Evolutionary conservation across 1,140 invertebrate species (phyloP).

Genomic region (Drosophila novamexicana): DNA sequence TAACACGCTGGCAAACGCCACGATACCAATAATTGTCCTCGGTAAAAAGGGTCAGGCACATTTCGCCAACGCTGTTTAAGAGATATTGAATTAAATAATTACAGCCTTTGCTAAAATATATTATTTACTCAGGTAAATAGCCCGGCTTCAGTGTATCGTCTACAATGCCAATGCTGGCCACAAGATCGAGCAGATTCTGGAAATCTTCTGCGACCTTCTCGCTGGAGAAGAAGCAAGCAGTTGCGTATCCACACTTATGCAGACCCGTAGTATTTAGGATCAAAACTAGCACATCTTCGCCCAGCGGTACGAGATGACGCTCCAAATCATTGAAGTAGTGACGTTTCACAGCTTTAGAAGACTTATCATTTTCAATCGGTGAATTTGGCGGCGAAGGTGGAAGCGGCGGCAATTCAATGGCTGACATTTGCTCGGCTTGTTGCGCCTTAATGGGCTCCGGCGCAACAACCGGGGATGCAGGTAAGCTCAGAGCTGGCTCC

Average conservation of each 20-base stretch:
- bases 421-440: background rate
- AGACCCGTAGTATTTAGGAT: slow-evolving; percentile 11
- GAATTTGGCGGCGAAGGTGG: slow-evolving; percentile 52
- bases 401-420: slow-evolving; percentile 1
- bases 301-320: slow-evolving; percentile 26
- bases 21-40: slow-evolving; percentile 63
- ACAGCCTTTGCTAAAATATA: background rate
- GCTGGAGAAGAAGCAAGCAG: slow-evolving; percentile 32
- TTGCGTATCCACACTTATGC: slow-evolving; percentile 35
- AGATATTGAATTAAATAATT: background rate
- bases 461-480: background rate
- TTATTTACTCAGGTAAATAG: slow-evolving; percentile 51
- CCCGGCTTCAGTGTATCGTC: background rate
- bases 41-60: slow-evolving; percentile 41
- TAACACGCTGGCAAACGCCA: slow-evolving; percentile 39
- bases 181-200: slow-evolving; percentile 14
- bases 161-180: slow-evolving; percentile 2
- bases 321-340: slow-evolving; percentile 32
- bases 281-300: slow-evolving; percentile 22
- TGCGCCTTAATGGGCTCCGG: background rate
- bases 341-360: slow-evolving; percentile 13
- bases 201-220: slow-evolving; percentile 21
- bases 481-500: background rate
- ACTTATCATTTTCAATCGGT: background rate
- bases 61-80: slow-evolving; percentile 48